Conservation (phyloP, 2,113 vertebrate species). For the Aramus guarauna region DNA sequence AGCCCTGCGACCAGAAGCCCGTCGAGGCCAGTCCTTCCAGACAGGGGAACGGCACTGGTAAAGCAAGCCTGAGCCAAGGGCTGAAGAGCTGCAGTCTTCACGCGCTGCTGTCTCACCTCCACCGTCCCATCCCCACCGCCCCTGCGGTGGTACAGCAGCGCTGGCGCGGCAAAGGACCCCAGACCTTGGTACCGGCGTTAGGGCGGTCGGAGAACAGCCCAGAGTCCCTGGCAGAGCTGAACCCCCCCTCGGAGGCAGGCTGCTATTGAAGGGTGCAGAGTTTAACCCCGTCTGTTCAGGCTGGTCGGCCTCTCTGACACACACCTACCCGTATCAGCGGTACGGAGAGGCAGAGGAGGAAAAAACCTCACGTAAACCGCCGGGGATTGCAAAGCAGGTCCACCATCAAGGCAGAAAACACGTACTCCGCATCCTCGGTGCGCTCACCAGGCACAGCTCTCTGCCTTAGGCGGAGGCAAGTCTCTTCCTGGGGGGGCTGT, state of each 20-base stretch:
- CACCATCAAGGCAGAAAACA: neutral
- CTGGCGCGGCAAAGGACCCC: rapidly evolving
- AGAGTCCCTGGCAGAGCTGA: neutral
- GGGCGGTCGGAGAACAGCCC: neutral
- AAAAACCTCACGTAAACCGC: neutral
- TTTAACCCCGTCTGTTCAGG: neutral
- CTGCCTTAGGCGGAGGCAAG: neutral
- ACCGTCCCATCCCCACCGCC: neutral
- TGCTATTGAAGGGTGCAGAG: neutral
- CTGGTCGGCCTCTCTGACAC: neutral
- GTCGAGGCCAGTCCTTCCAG: neutral
- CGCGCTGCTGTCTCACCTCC: neutral
- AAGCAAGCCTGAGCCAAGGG: neutral
- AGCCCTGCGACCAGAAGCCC: neutral
- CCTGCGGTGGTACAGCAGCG: neutral
- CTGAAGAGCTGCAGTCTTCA: neutral
- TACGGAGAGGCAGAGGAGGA: neutral
- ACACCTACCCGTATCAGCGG: rapidly evolving
- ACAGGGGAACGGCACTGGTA: neutral
- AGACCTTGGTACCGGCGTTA: neutral
- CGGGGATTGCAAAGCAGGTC: neutral
- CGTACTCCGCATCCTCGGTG: rapidly evolving
- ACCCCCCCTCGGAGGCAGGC: neutral
- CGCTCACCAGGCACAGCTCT: neutral
- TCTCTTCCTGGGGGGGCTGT: rapidly evolving